Evolutionary conservation across 2,797 vertebrate species (phyloP), one percentile per base, ranked within the genome.

Genomic region (Bradypus variegatus): DNA sequence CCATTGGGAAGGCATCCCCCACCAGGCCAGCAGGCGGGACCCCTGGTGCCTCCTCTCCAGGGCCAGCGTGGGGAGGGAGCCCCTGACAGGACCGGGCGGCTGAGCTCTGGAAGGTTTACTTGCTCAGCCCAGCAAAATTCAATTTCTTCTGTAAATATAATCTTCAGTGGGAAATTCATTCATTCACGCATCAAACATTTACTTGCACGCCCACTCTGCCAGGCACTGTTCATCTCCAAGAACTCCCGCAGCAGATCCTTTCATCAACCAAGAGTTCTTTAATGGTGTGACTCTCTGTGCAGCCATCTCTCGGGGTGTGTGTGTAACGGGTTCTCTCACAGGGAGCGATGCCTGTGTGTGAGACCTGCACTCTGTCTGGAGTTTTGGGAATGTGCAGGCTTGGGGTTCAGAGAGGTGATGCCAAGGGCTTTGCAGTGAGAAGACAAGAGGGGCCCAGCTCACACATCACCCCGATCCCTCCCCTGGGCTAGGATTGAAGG

Each of bases 141-240:
- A 29, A 29, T 15, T 45, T 31, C n/a, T 36, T 36, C 31, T 21
- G 0, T 65, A 23, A 86, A 5, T 38, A 33, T 16, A 0, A 0
- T 25, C 58, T 58, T 82, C 2, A 0, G 11, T 12, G 62, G 27
- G 27, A 38, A 41, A 1, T 6, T 31, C 29, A 2, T 50, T 41
- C 8, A 1, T 6, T 27, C 41, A 1, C 4, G 12, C 33, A 2
- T 27, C 60, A 15, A 13, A 25, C 9, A 0, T 3, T 29, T 19
- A 4, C 1, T 2, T 13, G n/a, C 0, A 0, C n/a, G 14, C 8
- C 0, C 27, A 23, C 31, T 41, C 7, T 27, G 36, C 25, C 11
- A 8, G 55, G 25, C 23, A 2, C 50, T 14, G 19, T 2, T 14
- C 45, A 2, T 16, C 70, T 36, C 82, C 50, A 19, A 27, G 75